A percentile compares a stretch with the other conserved stretches of the same genome.
phyloP scores from a whole-genome alignment of 2,113 vertebrate genomes.

The Petromus typicus region DNA sequence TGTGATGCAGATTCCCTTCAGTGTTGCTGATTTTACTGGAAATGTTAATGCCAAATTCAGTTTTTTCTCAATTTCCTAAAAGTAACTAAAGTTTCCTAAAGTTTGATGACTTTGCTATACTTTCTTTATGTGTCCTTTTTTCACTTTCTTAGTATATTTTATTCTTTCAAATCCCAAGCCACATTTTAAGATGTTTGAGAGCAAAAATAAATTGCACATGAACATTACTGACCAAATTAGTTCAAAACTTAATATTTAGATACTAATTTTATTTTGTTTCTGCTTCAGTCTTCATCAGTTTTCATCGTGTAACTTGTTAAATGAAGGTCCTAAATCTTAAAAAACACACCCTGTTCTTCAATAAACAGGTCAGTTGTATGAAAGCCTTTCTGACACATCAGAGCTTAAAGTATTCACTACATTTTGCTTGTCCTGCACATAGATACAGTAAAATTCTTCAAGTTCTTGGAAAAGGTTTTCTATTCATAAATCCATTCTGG shows the following conservation, averaged over 20 bases:
- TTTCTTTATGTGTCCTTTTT: constrained; percentile 47
- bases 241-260: constrained; percentile 58
- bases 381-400: constrained; percentile 74
- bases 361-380: constrained; percentile 61
- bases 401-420: constrained; percentile 53
- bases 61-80: constrained; percentile 10
- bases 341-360: constrained; percentile 57
- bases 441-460: constrained; percentile 71
- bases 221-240: constrained; percentile 16
- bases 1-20: neutral
- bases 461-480: constrained; percentile 62
- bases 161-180: neutral
- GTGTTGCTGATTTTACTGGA: neutral
- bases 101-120: neutral
- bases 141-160: neutral
- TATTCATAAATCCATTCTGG: constrained; percentile 67
- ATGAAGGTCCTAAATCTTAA: constrained; percentile 50
- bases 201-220: constrained; percentile 40
- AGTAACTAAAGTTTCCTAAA: constrained; percentile 24
- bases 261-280: constrained; percentile 44
- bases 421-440: constrained; percentile 69
- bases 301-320: neutral
- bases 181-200: constrained; percentile 18
- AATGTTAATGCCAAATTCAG: constrained; percentile 21
- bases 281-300: neutral